Percentiles rank a stretch among this genome's conserved stretches.
Conservation (phyloP, 1,140 invertebrate genomes). For the Zaprionus tsacasi region DNA sequence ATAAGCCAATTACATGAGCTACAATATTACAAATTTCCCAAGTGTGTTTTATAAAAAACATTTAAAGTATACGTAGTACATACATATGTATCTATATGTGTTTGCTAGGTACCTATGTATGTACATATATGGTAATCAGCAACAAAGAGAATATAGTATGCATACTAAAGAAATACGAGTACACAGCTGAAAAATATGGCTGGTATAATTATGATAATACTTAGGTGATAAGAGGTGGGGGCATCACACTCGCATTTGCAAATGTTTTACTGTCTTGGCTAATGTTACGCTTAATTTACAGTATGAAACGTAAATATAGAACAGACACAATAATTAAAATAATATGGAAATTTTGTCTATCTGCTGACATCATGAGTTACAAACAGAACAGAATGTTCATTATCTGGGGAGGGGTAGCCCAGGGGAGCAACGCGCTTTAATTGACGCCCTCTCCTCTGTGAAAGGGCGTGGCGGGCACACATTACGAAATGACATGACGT, state of each 20-base stretch:
- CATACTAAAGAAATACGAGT: slow-evolving; percentile 10
- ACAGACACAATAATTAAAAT: slow-evolving; percentile 28
- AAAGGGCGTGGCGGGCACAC: slow-evolving; percentile 27
- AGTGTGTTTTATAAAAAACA: background rate
- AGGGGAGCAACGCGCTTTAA: slow-evolving; percentile 45
- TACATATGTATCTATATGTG: background rate
- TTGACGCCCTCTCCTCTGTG: slow-evolving; percentile 50
- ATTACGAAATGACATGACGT: slow-evolving; percentile 19
- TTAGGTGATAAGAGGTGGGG: slow-evolving; percentile 28
- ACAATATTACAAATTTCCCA: background rate
- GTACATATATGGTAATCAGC: slow-evolving; percentile 21
- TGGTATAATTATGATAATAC: slow-evolving; percentile 5
- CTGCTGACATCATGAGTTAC: slow-evolving; percentile 66
- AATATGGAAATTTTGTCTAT: slow-evolving; percentile 35
- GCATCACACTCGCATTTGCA: background rate
- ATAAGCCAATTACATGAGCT: background rate
- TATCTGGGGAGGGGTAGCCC: background rate
- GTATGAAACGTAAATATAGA: slow-evolving; percentile 24
- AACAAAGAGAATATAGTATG: slow-evolving; percentile 1
- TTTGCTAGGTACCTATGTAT: background rate
- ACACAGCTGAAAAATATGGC: slow-evolving; percentile 29
- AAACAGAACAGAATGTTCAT: slow-evolving; percentile 22
- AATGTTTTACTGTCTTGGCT: slow-evolving; percentile 42
- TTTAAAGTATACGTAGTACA: background rate
- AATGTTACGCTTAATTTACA: slow-evolving; percentile 17